Evolutionary conservation across 2,113 vertebrate genomes (phyloP).

Genomic region (Symphodus melops): DNA sequence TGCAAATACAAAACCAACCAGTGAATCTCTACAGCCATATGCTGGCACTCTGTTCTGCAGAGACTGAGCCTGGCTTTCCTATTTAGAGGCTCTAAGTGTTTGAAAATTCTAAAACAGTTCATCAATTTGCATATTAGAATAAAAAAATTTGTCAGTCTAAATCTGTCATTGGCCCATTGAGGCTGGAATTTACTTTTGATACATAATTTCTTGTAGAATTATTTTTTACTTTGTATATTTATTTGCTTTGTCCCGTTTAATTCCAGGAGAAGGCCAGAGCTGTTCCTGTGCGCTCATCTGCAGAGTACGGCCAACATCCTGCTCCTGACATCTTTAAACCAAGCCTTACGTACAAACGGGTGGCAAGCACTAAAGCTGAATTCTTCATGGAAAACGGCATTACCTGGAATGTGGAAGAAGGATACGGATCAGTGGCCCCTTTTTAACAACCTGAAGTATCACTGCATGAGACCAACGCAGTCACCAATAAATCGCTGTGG

Average conservation of each 20-base stretch:
- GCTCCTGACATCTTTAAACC: slow-evolving; percentile 28
- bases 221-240: background rate
- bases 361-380: slow-evolving; percentile 66
- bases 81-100: too few species aligned
- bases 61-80: slow-evolving; percentile 1
- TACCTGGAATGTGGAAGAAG: slow-evolving; percentile 72
- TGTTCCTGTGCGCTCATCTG: slow-evolving; percentile 74
- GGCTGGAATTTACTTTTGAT: too few species aligned
- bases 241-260: background rate
- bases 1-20: slow-evolving; percentile 5
- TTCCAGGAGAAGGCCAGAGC: slow-evolving; percentile 76
- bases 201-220: too few species aligned
- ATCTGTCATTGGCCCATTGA: too few species aligned
- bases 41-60: slow-evolving; percentile 23
- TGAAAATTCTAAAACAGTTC: too few species aligned
- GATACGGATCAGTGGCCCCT: slow-evolving; percentile 76
- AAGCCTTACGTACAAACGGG: slow-evolving; percentile 35
- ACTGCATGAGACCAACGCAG: background rate
- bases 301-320: slow-evolving; percentile 70
- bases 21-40: background rate
- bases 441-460: slow-evolving; percentile 25
- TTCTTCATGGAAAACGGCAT: slow-evolving; percentile 82
- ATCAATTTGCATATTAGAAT: too few species aligned
- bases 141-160: too few species aligned
- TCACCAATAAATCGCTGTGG: slow-evolving; percentile 29